A percentile compares a stretch with the other conserved stretches of the same genome.
Conservation (phyloP, 2,888 invertebrate species). For the Drosophila mulleri region DNA sequence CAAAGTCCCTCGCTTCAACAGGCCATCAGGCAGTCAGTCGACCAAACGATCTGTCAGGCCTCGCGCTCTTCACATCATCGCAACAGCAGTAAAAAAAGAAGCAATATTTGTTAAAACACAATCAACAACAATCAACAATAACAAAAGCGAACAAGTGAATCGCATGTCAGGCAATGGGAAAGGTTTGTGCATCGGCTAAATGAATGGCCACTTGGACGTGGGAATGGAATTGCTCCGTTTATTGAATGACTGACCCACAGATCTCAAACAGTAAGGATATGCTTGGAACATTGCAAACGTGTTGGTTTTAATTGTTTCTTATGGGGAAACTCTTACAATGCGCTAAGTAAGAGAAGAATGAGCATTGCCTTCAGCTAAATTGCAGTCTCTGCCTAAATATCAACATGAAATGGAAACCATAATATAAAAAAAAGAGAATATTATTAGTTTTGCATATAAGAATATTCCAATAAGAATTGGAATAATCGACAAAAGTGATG, state of each 20-base stretch:
- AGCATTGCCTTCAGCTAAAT: too few relatives aligned
- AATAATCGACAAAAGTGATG: too few relatives aligned
- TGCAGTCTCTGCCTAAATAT: too few relatives aligned
- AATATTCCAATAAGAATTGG: too few relatives aligned
- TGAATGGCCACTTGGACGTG: background rate
- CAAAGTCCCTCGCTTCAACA: constrained; percentile 42
- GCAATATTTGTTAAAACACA: constrained; percentile 46
- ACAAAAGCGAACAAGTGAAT: constrained; percentile 42
- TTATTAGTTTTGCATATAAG: too few relatives aligned
- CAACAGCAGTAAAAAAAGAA: background rate
- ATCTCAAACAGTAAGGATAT: background rate
- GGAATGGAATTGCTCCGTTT: background rate
- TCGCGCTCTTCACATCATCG: constrained; percentile 37
- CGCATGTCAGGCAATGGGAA: constrained; percentile 16
- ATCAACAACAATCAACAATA: constrained; percentile 37
- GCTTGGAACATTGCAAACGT: background rate
- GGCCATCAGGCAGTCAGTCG: constrained; percentile 62
- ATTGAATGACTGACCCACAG: background rate
- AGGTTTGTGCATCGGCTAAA: constrained; percentile 12
- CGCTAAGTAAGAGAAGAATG: too few relatives aligned
- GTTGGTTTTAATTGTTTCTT: background rate
- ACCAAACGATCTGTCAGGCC: constrained; percentile 73
- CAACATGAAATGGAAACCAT: too few relatives aligned
- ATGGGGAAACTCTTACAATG: too few relatives aligned
- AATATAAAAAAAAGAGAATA: too few relatives aligned